A percentile compares a stretch with the other conserved stretches of the same genome.
Conservation (phyloP, 2,113 vertebrate genomes). For the Calypte anna region DNA sequence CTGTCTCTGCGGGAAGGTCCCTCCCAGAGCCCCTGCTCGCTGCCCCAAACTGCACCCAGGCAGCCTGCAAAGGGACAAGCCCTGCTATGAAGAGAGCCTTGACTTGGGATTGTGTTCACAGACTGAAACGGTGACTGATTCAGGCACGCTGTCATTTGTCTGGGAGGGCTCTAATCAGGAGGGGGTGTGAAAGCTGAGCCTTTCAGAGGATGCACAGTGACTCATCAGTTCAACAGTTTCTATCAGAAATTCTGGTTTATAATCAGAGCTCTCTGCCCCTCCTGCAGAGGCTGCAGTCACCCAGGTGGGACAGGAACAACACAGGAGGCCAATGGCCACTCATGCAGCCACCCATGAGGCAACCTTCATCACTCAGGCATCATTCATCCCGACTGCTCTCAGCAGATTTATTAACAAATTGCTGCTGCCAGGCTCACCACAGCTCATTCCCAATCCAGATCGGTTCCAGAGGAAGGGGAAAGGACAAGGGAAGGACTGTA, state of each 20-base stretch:
- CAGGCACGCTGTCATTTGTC: conserved; percentile 12
- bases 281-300: conserved; percentile 13
- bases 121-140: conserved; percentile 38
- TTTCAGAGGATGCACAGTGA: background rate
- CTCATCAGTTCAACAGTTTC: background rate
- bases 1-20: background rate
- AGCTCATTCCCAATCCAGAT: background rate
- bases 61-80: background rate
- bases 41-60: background rate
- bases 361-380: background rate
- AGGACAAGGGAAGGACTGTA: background rate
- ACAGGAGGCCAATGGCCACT: background rate
- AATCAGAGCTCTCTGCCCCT: conserved; percentile 43
- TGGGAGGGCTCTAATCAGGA: conserved; percentile 15
- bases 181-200: conserved; percentile 45
- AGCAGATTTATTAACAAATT: conserved; percentile 28
- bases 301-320: conserved; percentile 11
- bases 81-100: background rate
- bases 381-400: background rate
- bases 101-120: conserved; percentile 28
- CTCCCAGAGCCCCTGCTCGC: background rate
- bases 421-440: background rate
- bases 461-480: conserved; percentile 2
- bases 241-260: conserved; percentile 35
- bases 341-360: conserved; percentile 2